Percentiles rank a stretch among this genome's conserved stretches.
Evolutionary conservation across 2,888 invertebrate species (phyloP).

Genomic region (Amphimallon solstitiale): DNA sequence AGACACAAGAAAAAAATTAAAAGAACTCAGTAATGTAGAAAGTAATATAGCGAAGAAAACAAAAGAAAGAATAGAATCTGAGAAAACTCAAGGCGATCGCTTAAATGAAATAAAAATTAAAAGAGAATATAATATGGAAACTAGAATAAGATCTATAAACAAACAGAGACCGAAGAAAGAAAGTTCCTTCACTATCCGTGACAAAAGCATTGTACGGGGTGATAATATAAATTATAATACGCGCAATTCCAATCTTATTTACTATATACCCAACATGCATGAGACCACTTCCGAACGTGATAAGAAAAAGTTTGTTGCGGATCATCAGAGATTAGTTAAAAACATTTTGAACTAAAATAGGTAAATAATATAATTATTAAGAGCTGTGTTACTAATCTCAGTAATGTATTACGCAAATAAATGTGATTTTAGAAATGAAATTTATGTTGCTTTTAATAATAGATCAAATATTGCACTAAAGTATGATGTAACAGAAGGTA

Average conservation of each 20-base stretch:
- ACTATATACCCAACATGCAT: conserved; percentile 6
- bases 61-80: conserved; percentile 20
- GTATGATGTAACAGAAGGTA: too few relatives aligned
- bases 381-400: too few relatives aligned
- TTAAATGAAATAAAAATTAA: conserved; percentile 62
- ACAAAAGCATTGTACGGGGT: background rate
- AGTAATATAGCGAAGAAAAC: conserved; percentile 12
- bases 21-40: conserved; percentile 17
- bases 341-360: conserved; percentile 10
- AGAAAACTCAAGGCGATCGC: conserved; percentile 68
- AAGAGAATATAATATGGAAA: conserved; percentile 17
- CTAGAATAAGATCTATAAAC: background rate
- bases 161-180: conserved; percentile 9
- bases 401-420: too few relatives aligned
- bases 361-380: background rate
- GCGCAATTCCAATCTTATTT: conserved; percentile 12
- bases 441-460: too few relatives aligned
- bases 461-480: too few relatives aligned
- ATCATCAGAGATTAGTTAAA: conserved; percentile 20
- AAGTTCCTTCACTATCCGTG: background rate
- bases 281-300: conserved; percentile 1
- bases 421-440: too few relatives aligned
- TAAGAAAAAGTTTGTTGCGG: conserved; percentile 14
- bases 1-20: conserved; percentile 15
- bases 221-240: conserved; percentile 3